phyloP scores from a whole-genome alignment of 2,113 vertebrate genomes.

The Paratilapia polleni region DNA sequence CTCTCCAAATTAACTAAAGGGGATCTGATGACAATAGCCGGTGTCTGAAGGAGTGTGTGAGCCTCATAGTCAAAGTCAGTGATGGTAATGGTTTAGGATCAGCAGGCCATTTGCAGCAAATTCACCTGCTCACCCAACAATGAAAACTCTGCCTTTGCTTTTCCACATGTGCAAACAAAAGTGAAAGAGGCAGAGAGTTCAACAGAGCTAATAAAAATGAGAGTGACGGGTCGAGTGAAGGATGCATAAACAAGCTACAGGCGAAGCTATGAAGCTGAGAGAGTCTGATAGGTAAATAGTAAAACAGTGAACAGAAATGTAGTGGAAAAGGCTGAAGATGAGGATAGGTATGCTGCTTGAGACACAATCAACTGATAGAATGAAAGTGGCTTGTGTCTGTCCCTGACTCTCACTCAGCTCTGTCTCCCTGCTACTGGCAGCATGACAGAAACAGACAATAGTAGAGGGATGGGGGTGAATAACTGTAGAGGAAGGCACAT shows the following conservation, averaged over 20 bases:
- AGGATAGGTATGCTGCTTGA: slow-evolving; percentile 16
- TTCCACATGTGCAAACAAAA: slow-evolving; percentile 8
- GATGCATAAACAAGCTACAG: slow-evolving; percentile 11
- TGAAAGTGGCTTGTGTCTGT: slow-evolving; percentile 18
- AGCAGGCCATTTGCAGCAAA: slow-evolving; percentile 3
- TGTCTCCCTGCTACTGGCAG: slow-evolving; percentile 18
- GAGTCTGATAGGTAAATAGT: slow-evolving; percentile 37
- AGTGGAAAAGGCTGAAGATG: not conserved
- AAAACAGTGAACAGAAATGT: not conserved
- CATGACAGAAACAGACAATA: slow-evolving; percentile 1
- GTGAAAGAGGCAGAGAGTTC: not conserved
- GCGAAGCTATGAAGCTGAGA: not conserved
- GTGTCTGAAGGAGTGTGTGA: slow-evolving; percentile 4
- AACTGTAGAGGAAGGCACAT: not conserved
- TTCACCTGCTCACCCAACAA: slow-evolving; percentile 23
- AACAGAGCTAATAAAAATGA: slow-evolving; percentile 29
- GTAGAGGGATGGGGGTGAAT: slow-evolving; percentile 10
- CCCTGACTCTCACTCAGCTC: slow-evolving; percentile 13
- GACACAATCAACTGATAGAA: slow-evolving; percentile 40
- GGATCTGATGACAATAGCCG: not conserved
- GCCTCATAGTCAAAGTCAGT: slow-evolving; percentile 4
- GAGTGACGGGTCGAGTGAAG: slow-evolving; percentile 6
- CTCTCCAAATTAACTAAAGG: not conserved
- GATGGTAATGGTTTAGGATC: slow-evolving; percentile 26
- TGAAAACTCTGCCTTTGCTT: not conserved